Percentiles rank a stretch among this genome's conserved stretches.
Conservation (phyloP, 2,113 vertebrate genomes). For the Neolamprologus fasciatus region DNA sequence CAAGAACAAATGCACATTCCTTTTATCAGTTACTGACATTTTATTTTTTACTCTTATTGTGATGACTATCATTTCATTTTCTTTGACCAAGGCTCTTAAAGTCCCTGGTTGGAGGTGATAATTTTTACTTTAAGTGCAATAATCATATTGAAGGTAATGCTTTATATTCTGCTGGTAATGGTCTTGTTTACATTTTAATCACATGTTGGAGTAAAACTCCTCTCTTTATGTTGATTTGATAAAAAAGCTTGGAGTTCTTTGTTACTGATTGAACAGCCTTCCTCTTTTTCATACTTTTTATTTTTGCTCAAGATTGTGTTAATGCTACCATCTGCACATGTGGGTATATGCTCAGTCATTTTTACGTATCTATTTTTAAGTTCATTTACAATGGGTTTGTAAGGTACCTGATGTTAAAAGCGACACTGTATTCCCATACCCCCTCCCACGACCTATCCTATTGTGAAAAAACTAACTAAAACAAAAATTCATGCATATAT, state of each 20-base stretch:
- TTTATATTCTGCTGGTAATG: slow-evolving; percentile 9
- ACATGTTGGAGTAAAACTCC: not conserved
- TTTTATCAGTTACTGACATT: not conserved
- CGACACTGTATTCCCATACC: not conserved
- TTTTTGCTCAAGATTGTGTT: slow-evolving; percentile 1
- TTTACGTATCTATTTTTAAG: slow-evolving; percentile 3
- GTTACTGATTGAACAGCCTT: not conserved
- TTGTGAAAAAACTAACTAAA: not conserved
- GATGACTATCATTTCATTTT: slow-evolving; percentile 12
- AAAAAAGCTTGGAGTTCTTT: not conserved
- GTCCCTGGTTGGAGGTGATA: not conserved
- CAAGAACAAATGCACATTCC: slow-evolving; percentile 10
- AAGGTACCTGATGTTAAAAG: not conserved
- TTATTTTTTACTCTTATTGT: not conserved
- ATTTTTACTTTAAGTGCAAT: slow-evolving; percentile 58
- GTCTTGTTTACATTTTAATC: slow-evolving; percentile 44
- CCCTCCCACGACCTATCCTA: not conserved
- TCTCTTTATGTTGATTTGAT: not conserved
- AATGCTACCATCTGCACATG: not conserved
- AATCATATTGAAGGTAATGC: slow-evolving; percentile 6
- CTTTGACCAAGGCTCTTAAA: not conserved
- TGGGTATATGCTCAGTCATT: not conserved
- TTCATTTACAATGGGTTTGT: not conserved
- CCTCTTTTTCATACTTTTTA: not conserved
- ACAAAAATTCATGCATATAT: not conserved